Percentiles rank a stretch among this genome's conserved stretches.
Conservation (phyloP, 2,888 invertebrate species). For the Megalurothrips usitatus region DNA sequence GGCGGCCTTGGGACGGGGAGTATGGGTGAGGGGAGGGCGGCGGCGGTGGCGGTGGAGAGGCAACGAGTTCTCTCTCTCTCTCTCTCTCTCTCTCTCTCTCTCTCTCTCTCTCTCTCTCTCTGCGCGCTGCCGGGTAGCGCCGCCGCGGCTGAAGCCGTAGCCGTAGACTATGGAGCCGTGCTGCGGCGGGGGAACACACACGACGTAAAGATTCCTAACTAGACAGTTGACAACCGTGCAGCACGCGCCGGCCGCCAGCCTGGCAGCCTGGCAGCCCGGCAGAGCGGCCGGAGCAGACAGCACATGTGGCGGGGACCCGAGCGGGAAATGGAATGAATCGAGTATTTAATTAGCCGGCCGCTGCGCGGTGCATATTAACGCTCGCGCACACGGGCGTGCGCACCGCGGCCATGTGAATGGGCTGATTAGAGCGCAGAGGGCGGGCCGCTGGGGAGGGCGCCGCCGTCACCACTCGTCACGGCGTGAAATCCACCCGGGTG, state of each 20-base stretch:
- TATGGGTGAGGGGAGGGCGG: neutral
- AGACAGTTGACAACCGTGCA: slow-evolving; percentile 23
- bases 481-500: too few relatives aligned
- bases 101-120: too few relatives aligned
- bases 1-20: neutral
- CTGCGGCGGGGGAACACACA: neutral
- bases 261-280: neutral
- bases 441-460: too few relatives aligned
- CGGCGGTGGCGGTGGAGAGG: neutral
- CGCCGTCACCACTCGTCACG: too few relatives aligned
- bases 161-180: too few relatives aligned
- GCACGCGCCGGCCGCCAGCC: neutral
- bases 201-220: slow-evolving; percentile 15
- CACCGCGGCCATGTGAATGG: neutral
- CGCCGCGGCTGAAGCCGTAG: too few relatives aligned
- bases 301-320: neutral
- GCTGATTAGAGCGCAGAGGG: neutral
- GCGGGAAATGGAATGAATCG: neutral
- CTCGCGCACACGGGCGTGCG: too few relatives aligned
- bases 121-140: too few relatives aligned
- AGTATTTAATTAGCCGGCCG: slow-evolving; percentile 6
- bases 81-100: too few relatives aligned
- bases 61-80: too few relatives aligned
- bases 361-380: too few relatives aligned
- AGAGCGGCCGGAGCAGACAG: neutral